These are phyloP conservation scores for Zosterops borbonicus DNA, from an alignment of 2,113 vertebrate species.

Conservation along the genomic window DNA sequence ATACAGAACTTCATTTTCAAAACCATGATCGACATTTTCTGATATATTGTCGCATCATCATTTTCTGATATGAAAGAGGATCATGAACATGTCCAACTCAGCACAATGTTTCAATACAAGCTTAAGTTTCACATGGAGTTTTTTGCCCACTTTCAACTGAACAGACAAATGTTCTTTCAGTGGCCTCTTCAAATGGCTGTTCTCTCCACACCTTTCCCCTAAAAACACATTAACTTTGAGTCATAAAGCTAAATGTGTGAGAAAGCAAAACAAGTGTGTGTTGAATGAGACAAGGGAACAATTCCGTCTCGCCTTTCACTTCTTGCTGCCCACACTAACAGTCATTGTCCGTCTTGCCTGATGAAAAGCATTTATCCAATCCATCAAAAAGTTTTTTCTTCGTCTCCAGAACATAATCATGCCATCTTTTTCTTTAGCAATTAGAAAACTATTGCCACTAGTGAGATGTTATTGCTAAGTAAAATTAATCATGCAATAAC, in stretches of 20 bases:
- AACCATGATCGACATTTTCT: not conserved
- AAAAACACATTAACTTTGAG: not conserved
- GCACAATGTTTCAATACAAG: not conserved
- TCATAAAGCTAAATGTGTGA: not conserved
- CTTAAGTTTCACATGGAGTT: rapidly evolving
- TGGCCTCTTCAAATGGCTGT: not conserved
- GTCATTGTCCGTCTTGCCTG: not conserved
- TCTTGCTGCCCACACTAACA: conserved; percentile 1
- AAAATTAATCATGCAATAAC: not conserved
- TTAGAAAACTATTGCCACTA: not conserved
- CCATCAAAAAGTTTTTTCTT: not conserved
- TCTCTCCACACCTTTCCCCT: not conserved
- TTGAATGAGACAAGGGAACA: not conserved
- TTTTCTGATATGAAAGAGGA: not conserved
- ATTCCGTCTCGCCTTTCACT: not conserved
- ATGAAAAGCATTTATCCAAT: not conserved
- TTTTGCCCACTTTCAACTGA: not conserved
- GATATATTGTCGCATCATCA: rapidly evolving
- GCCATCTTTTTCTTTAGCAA: not conserved
- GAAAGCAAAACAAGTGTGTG: not conserved
- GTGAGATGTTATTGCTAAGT: not conserved
- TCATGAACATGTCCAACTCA: not conserved
- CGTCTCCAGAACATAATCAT: not conserved
- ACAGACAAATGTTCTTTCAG: not conserved
- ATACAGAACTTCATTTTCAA: not conserved